Conservation (phyloP, 2,888 invertebrate species). For the Alloplasta piceator region DNA sequence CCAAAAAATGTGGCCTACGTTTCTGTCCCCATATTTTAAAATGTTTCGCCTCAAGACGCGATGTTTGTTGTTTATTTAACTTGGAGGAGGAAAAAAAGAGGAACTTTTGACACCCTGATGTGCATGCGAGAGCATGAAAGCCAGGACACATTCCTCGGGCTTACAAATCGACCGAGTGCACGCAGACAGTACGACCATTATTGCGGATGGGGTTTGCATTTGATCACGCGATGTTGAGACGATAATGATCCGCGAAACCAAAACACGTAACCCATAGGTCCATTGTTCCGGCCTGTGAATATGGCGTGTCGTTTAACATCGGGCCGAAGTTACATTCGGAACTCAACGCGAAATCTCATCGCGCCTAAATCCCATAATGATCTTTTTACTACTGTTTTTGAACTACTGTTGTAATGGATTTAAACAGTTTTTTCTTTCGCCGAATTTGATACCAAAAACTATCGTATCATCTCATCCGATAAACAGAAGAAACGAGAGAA, state of each 20-base stretch:
- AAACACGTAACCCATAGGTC: conserved; percentile 33
- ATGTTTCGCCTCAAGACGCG: too few relatives aligned
- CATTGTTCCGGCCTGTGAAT: not conserved
- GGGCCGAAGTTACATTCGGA: not conserved
- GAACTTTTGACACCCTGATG: not conserved
- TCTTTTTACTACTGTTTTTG: not conserved
- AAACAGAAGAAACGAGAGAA: too few relatives aligned
- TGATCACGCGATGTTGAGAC: conserved; percentile 48
- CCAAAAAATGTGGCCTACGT: too few relatives aligned
- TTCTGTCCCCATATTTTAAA: too few relatives aligned
- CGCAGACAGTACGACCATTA: conserved; percentile 16
- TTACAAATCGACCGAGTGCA: conserved; percentile 51
- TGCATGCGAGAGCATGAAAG: conserved; percentile 13
- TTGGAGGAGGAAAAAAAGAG: not conserved
- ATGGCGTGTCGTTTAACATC: conserved; percentile 5
- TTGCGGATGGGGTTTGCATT: conserved; percentile 4
- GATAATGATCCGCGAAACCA: conserved; percentile 31
- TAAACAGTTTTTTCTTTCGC: conserved; percentile 18
- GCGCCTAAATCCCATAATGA: conserved; percentile 3
- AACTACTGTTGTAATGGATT: too few relatives aligned
- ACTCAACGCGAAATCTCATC: not conserved
- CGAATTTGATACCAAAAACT: not conserved
- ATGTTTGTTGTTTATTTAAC: not conserved
- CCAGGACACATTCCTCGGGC: conserved; percentile 39
- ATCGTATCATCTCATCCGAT: not conserved